These are phyloP conservation scores for Myrmecophaga tridactyla DNA, from an alignment of 2,113 vertebrate species.

Conservation along the genomic window DNA sequence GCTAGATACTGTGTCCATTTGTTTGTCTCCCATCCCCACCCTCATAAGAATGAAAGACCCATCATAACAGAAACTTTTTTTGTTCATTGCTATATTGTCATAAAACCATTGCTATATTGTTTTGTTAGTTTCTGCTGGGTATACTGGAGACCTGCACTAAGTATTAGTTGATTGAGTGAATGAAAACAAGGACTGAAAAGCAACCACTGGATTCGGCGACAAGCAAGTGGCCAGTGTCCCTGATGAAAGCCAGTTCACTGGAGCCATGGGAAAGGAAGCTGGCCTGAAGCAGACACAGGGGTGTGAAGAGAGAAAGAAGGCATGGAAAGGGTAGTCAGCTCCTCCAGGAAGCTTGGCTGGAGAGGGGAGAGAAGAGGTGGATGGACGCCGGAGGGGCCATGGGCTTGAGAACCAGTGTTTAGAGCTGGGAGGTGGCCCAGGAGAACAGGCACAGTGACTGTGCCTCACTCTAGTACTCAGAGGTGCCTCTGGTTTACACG, in stretches of 20 bases:
- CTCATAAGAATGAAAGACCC: background rate
- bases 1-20: accelerated
- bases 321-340: accelerated
- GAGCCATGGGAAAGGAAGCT: background rate
- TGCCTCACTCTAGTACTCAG: background rate
- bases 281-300: background rate
- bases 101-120: too few species aligned
- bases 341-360: background rate
- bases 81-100: background rate
- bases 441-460: background rate
- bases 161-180: background rate
- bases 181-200: background rate
- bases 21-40: background rate
- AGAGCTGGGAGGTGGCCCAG: background rate
- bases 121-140: too few species aligned
- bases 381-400: background rate
- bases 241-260: accelerated
- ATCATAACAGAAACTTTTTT: too few species aligned
- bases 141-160: too few species aligned
- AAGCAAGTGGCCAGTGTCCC: background rate
- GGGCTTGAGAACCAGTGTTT: background rate
- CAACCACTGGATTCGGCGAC: background rate
- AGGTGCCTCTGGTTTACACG: accelerated
- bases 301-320: background rate
- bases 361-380: background rate